Evolutionary conservation across 2,113 vertebrate species (phyloP), one percentile per base, ranked within the genome.

Genomic region (human (Homo sapiens)): DNA sequence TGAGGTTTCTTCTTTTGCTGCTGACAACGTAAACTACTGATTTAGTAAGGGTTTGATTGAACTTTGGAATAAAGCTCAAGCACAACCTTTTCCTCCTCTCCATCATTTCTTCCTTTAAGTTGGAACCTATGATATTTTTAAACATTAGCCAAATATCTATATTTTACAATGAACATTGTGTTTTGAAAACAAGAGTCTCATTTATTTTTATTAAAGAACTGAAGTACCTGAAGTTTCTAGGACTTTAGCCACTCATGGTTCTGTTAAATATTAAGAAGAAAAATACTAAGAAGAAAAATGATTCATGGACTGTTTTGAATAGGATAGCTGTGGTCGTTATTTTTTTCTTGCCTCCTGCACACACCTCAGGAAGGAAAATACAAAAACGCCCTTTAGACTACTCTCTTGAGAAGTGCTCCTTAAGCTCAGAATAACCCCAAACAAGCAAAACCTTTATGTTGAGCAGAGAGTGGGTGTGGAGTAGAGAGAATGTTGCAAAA

Each of bases 381-480:
- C 87, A 94, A 90, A 83, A 88, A 88, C 70, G 78, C 50, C 45
- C 70, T 66, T 95, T 35, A 64, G 84, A 76, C 38, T 45, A n/a
- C 66, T 43, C 32, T 87, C 43, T 64, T 50, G 59, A 89, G 89
- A n/a, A 57, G 64, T 22, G 22, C 73, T 50, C 64, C 40, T 87
- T 18, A 32, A 87, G 72, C 92, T 94, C 94, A 78, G 95, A 84
- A 92, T 95, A 93, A 57, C 90, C 70, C 64, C 38, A 78, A 85
- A 96, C 90, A 97, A 97, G 90, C 40, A 89, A 73, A 95, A 81
- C 87, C 70, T 97, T 82, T 89, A 93, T 90, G 93, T 94, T 88
- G 23, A 61, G 75, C 55, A 59, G 59, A 88, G 66, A 76, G 89
- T 38, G 83, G 84, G 70, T 94, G 84, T 96, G 96, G 93, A 97